These are phyloP conservation scores for Mormyrus lacerda DNA, from an alignment of 2,113 vertebrate genomes.

Conservation along the genomic window DNA sequence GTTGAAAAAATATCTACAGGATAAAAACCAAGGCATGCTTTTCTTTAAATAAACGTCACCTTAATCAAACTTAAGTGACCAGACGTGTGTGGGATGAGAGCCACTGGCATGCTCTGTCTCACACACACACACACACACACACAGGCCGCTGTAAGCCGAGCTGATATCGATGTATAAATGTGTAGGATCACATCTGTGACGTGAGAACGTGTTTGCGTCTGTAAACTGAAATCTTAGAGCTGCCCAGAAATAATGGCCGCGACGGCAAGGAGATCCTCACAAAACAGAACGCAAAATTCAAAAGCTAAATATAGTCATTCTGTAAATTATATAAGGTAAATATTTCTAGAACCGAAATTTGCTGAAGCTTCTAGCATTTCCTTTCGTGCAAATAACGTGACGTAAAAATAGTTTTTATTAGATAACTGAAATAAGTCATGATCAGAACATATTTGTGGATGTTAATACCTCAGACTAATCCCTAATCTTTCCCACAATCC, in stretches of 20 bases:
- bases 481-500: not conserved
- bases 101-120: not conserved
- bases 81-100: not conserved
- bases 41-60: not conserved
- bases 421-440: not conserved
- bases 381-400: not conserved
- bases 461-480: not conserved
- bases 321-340: not conserved
- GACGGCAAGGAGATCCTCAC: not conserved
- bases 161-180: not conserved
- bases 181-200: not conserved
- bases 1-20: not conserved
- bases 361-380: not conserved
- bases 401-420: not conserved
- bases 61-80: not conserved
- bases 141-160: not conserved
- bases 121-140: not conserved
- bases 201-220: not conserved
- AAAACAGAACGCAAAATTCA: not conserved
- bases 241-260: not conserved
- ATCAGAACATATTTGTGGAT: not conserved
- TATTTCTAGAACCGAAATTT: not conserved
- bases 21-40: not conserved
- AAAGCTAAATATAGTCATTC: not conserved
- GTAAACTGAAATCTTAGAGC: not conserved